These are phyloP conservation scores for Timandra comae DNA, from an alignment of 2,888 invertebrate genomes.

Conservation along the genomic window DNA sequence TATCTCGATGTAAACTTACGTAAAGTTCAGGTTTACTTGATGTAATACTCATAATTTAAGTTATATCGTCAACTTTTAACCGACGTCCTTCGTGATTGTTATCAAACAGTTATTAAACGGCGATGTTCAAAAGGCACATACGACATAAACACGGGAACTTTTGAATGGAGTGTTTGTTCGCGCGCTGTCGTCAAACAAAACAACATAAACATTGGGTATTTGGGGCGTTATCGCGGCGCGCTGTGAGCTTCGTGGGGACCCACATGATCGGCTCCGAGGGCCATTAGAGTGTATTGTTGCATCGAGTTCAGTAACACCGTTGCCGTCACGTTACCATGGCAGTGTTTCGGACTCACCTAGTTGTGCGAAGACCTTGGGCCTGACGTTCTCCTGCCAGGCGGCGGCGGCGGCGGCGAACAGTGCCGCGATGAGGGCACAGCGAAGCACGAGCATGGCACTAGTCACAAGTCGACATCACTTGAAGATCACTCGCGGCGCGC, in stretches of 20 bases:
- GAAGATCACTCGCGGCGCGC: slow-evolving; percentile 60
- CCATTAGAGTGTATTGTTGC: slow-evolving; percentile 54
- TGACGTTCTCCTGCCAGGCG: slow-evolving; percentile 93
- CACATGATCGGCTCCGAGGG: slow-evolving; percentile 38
- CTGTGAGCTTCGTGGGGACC: slow-evolving; percentile 37
- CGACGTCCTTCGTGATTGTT: no score
- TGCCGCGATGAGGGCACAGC: slow-evolving; percentile 71
- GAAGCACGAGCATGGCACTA: slow-evolving; percentile 74
- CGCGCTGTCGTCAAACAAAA: slow-evolving; percentile 63
- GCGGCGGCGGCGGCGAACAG: slow-evolving; percentile 75
- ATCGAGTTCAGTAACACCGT: slow-evolving; percentile 48
- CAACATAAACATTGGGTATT: slow-evolving; percentile 59
- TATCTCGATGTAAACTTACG: no score
- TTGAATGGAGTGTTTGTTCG: slow-evolving; percentile 54
- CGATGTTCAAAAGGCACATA: no score
- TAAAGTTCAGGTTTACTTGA: no score
- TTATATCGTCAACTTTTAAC: no score
- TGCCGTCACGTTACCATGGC: slow-evolving; percentile 36
- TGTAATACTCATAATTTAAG: no score
- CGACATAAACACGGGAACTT: slow-evolving; percentile 56
- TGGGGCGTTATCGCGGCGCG: slow-evolving; percentile 26
- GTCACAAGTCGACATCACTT: slow-evolving; percentile 73
- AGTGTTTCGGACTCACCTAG: slow-evolving; percentile 82
- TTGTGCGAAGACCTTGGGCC: slow-evolving; percentile 95
- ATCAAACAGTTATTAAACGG: no score